A percentile compares a stretch with the other conserved stretches of the same genome.
Evolutionary conservation across 2,888 invertebrate species (phyloP).

Genomic region (Panzeria rudis): DNA sequence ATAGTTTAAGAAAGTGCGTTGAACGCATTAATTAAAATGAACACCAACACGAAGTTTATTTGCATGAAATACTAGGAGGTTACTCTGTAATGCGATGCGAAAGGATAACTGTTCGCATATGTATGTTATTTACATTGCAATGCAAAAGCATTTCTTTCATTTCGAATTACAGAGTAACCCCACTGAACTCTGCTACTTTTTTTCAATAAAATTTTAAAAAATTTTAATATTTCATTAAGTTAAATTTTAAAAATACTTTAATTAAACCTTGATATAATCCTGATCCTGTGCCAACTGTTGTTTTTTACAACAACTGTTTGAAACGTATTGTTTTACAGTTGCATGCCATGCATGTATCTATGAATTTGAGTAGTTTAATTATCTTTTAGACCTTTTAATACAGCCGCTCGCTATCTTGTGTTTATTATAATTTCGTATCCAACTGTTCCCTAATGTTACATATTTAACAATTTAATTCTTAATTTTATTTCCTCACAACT

Average conservation of each 20-base stretch:
- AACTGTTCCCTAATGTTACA: constrained; percentile 58
- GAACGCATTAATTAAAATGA: no score
- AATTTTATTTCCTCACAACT: constrained; percentile 54
- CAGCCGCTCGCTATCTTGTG: not conserved
- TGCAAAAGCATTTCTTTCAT: no score
- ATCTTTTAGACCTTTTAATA: constrained; percentile 42
- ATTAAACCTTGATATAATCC: not conserved
- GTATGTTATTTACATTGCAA: no score
- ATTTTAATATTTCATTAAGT: not conserved
- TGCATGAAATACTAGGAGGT: no score
- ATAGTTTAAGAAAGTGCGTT: no score
- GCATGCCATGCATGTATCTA: no score
- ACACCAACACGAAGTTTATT: no score
- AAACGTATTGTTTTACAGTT: not conserved
- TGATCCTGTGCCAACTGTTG: constrained; percentile 8
- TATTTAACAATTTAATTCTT: constrained; percentile 56
- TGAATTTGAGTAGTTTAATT: constrained; percentile 29
- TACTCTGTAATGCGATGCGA: no score
- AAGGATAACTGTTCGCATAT: no score
- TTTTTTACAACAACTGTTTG: not conserved
- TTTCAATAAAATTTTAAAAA: no score
- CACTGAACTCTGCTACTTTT: no score
- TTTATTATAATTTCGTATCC: constrained; percentile 30
- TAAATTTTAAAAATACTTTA: not conserved
- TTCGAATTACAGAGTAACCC: no score